Conservation (phyloP, 2,113 vertebrate genomes). For the Onychostoma macrolepis region DNA sequence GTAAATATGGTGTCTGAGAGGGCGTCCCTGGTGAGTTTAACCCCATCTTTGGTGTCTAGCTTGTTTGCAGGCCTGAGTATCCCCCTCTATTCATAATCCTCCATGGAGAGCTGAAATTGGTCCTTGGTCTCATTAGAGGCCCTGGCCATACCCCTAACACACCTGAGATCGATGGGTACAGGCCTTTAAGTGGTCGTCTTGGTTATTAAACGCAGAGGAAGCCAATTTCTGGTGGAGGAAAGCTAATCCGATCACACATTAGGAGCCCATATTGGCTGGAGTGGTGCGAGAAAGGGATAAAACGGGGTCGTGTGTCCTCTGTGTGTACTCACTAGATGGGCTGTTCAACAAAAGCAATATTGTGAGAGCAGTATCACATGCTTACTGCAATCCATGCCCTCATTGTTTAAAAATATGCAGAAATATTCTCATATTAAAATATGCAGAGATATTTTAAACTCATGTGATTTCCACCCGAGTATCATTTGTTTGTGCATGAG, state of each 20-base stretch:
- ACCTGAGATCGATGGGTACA: slow-evolving; percentile 73
- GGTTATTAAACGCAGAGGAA: slow-evolving; percentile 76
- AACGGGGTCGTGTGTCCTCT: slow-evolving; percentile 29
- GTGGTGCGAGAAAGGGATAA: slow-evolving; percentile 30
- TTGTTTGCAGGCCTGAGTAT: slow-evolving; percentile 30
- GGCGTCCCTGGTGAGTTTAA: slow-evolving; percentile 7
- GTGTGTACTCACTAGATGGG: neutral
- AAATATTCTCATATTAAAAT: neutral
- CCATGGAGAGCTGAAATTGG: slow-evolving; percentile 68
- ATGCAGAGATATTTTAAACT: neutral
- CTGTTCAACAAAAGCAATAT: slow-evolving; percentile 21
- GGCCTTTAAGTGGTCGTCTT: slow-evolving; percentile 67
- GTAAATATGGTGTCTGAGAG: slow-evolving; percentile 56
- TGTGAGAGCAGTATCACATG: slow-evolving; percentile 21
- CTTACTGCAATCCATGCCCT: slow-evolving; percentile 14
- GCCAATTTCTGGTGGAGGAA: slow-evolving; percentile 63
- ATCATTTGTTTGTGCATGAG: neutral
- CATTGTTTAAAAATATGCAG: neutral
- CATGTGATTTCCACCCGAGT: slow-evolving; percentile 15
- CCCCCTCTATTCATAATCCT: slow-evolving; percentile 65
- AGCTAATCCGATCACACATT: slow-evolving; percentile 76
- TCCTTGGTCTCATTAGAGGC: slow-evolving; percentile 69
- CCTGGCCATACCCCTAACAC: slow-evolving; percentile 46
- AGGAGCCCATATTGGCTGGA: slow-evolving; percentile 63
- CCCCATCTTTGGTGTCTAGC: slow-evolving; percentile 40